Base-by-base conservation (phyloP, 2,113 vertebrate species). In the Gambusia holbrooki region DNA sequence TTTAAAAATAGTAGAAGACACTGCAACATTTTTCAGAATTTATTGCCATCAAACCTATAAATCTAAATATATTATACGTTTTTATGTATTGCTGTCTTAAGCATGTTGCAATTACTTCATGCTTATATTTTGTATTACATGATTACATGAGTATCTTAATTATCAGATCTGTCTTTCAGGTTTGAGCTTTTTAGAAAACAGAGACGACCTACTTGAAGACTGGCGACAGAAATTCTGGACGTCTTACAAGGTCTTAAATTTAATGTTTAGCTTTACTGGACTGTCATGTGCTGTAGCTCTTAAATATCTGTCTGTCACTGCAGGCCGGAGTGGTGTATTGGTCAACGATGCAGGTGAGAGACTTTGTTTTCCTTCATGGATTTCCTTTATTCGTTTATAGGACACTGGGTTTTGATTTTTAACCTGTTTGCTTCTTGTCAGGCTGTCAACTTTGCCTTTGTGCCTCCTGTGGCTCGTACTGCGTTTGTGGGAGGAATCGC, bases 141-240 rank as follows among this genome's bases (percentile, higher is more conserved):
- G 37, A 6, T 29, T 67, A 42, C 42, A 48, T 30, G 27, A 29
- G 27, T 10, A 48, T 22, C 6, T 68, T 29, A 19, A 28, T 19
- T 14, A 15, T 28, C n/a, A 14, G 13, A 1, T 73, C 25, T 78
- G 30, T 58, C 13, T 74, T 72, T 60, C 14, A 96, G 95, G 95
- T 64, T 91, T 96, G 63, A 94, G 94, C 84, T 84, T 94, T 19
- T 77, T 96, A 27, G 95, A 96, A 82, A 83, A 86, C 11, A 93
- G 88, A 85, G 84, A 92, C 2, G 93, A 96, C 68, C 85, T 86
- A 0, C 81, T 95, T 58, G 90, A 93, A 87, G 94, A 94, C 80
- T 93, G 95, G 89, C 92, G 73, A 77, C 88, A 94, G 11, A 95
- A 94, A 82, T 96, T 96, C 85, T 95, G 92, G 94, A 90, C 89